Conservation (phyloP, 1,140 invertebrate genomes). For the Neodiprion pinetum region DNA sequence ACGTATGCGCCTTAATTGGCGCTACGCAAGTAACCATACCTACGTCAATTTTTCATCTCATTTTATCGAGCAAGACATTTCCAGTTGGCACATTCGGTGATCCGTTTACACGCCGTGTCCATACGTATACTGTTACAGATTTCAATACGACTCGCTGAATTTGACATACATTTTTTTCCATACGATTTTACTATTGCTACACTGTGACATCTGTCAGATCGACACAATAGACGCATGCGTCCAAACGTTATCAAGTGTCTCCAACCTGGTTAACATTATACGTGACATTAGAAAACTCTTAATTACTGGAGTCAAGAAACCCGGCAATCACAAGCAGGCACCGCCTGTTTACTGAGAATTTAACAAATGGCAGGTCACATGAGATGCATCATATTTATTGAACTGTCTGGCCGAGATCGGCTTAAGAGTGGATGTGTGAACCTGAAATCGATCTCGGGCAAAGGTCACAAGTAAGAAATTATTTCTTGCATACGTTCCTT, state of each 20-base stretch:
- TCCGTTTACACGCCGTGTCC: neutral
- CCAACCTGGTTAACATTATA: neutral
- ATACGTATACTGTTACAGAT: neutral
- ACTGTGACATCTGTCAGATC: neutral
- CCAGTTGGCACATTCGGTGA: neutral
- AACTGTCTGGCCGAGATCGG: no score
- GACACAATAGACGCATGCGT: neutral
- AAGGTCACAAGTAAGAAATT: no score
- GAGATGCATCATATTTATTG: neutral
- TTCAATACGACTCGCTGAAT: conserved; percentile 5
- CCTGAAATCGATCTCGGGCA: no score
- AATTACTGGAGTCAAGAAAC: neutral
- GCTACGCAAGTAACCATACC: conserved; percentile 17
- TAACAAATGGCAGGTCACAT: neutral
- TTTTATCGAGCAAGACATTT: neutral
- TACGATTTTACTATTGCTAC: neutral
- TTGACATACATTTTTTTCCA: conserved; percentile 14
- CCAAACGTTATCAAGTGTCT: neutral
- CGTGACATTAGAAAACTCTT: neutral
- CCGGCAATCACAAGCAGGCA: neutral
- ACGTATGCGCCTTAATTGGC: conserved; percentile 44
- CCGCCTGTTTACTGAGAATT: neutral
- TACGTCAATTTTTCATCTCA: conserved; percentile 1
- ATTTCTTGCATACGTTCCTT: no score
- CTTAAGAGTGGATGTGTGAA: no score